Evolutionary conservation across 2,797 vertebrate genomes (phyloP).

Genomic region (Hapalemur alaotrensis): DNA sequence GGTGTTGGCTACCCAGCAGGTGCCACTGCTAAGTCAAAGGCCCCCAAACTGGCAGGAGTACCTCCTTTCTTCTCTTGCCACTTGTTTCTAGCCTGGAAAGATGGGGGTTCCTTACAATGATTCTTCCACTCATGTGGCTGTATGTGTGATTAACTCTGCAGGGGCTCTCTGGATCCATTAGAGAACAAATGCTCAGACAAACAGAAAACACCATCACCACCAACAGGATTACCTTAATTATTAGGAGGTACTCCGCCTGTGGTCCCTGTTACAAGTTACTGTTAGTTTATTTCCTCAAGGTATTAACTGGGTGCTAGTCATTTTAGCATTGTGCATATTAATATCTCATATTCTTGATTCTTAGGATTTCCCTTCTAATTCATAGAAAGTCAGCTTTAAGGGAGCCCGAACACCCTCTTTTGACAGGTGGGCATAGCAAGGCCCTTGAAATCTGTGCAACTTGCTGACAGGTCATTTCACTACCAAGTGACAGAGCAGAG

Average conservation of each 20-base stretch:
- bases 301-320: not conserved
- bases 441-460: not conserved
- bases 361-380: not conserved
- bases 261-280: constrained; percentile 45
- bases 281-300: constrained; percentile 54
- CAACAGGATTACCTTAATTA: constrained; percentile 69
- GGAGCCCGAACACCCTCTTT: not conserved
- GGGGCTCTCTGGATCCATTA: constrained; percentile 74
- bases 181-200: constrained; percentile 55
- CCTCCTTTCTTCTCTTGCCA: constrained; percentile 12
- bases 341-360: not conserved
- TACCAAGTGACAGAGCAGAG: fast-evolving
- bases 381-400: not conserved
- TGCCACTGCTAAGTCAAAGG: not conserved
- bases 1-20: not conserved
- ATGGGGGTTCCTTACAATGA: constrained; percentile 63
- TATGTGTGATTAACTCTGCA: constrained; percentile 80
- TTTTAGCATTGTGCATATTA: not conserved
- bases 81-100: constrained; percentile 71
- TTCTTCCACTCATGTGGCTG: constrained; percentile 67
- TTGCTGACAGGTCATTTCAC: not conserved
- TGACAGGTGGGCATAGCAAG: not conserved
- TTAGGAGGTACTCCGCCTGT: constrained; percentile 48
- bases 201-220: not conserved
- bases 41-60: not conserved